Base-by-base conservation (phyloP, 2,113 vertebrate genomes). In the Ochotona princeps region DNA sequence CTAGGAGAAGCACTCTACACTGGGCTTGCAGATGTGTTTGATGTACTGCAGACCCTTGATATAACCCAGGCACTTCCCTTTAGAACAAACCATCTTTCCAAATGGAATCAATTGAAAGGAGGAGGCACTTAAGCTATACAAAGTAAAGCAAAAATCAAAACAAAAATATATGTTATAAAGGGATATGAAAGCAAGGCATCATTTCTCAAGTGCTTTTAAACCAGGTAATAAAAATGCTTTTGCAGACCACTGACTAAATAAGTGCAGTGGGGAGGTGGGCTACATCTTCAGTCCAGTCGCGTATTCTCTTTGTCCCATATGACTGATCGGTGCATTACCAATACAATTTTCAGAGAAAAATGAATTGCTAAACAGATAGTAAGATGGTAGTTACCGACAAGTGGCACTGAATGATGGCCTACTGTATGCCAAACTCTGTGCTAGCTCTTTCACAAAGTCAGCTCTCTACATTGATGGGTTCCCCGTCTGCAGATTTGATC, bases 21-120 rank as follows among this genome's bases (percentile, higher is more conserved):
- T 65, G 74, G 96, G 89, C 91, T 94, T 93, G 78, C 66, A 78
- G 82, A 87, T 91, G 87, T 92, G 76, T 95, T 93, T 95, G 94
- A 91, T 91, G 65, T 87, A 90, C 91, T 82, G 60, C 86, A 91
- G 84, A 91, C 60, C 57, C 89, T 97, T 93, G 60, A 95, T 93
- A 94, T 32, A 85, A 87, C 35, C 76, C 63, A 65, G 81, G 86
- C n/a, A 72, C 94, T 96, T 93, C 73, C 57, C 61, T 96, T 94
- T 60, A 87, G 94, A 93, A 91, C 92, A 94, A 95, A 95, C 89
- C 47, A 87, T 80, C 87, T 89, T 94, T 95, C 90, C 87, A 89
- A 95, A 89, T 85, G 83, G 66, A 87, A 87, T 90, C 84, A 72
- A 51, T 83, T 92, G 95, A 89, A 83, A 93, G 81, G 30, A 94